A percentile compares a stretch with the other conserved stretches of the same genome.
These are phyloP conservation scores for Pogonognathellus flavescens DNA, from an alignment of 1,140 invertebrate genomes.

Conservation along the genomic window DNA sequence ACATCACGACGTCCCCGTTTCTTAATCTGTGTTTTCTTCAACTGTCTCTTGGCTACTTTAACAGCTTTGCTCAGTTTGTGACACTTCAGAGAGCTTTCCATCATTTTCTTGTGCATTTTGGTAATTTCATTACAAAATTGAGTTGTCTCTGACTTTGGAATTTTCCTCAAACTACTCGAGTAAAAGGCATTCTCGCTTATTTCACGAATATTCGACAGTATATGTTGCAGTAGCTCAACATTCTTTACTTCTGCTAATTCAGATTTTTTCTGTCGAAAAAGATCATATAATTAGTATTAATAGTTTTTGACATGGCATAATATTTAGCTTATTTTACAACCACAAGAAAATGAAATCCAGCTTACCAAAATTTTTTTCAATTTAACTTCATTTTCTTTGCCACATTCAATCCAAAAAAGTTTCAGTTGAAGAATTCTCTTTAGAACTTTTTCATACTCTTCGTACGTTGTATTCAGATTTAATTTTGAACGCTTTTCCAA, in stretches of 20 bases:
- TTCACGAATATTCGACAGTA: conserved; percentile 45
- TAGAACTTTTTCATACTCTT: conserved; percentile 57
- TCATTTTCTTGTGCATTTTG: conserved; percentile 55
- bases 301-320: no score
- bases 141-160: conserved; percentile 53
- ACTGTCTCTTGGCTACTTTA: conserved; percentile 50
- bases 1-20: conserved; percentile 53
- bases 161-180: conserved; percentile 61
- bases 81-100: conserved; percentile 47
- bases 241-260: background rate
- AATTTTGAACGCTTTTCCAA: conserved; percentile 13
- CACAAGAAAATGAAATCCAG: no score
- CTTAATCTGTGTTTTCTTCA: conserved; percentile 60
- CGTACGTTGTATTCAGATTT: background rate
- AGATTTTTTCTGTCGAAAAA: background rate
- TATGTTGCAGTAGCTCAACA: background rate
- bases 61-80: conserved; percentile 56
- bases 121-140: conserved; percentile 49
- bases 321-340: no score
- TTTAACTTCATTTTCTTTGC: conserved; percentile 18
- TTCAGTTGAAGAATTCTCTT: conserved; percentile 42
- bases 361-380: conserved; percentile 24
- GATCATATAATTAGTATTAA: no score
- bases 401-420: conserved; percentile 35
- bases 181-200: conserved; percentile 49